A percentile compares a stretch with the other conserved stretches of the same genome.
Conservation (phyloP, 2,113 vertebrate genomes). For the Corythaeola cristata region DNA sequence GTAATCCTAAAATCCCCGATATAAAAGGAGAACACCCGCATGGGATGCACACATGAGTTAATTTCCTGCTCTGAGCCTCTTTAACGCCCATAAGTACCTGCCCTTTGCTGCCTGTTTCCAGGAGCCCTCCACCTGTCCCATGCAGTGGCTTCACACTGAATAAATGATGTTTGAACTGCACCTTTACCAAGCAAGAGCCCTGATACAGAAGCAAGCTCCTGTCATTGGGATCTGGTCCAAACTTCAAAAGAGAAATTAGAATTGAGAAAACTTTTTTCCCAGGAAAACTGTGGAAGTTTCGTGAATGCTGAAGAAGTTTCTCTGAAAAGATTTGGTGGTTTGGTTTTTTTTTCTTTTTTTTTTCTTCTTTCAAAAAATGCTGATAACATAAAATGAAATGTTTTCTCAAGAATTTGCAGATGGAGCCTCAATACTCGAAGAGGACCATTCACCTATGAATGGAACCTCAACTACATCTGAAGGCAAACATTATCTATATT, state of each 20-base stretch:
- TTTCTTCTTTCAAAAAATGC: not conserved
- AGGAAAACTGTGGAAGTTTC: not conserved
- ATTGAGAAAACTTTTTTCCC: not conserved
- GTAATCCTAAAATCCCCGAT: not conserved
- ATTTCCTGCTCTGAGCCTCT: not conserved
- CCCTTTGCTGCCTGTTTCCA: not conserved
- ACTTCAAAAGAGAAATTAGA: not conserved
- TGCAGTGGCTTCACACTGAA: not conserved
- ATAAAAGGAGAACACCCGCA: not conserved
- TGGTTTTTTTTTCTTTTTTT: not conserved
- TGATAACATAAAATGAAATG: not conserved
- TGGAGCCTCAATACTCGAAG: not conserved
- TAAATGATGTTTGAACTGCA: not conserved
- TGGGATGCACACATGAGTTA: not conserved
- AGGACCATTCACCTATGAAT: not conserved
- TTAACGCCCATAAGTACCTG: rapidly evolving
- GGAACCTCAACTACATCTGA: not conserved
- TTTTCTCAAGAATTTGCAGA: not conserved
- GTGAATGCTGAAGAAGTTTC: not conserved
- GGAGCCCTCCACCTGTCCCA: not conserved
- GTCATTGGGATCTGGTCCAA: not conserved
- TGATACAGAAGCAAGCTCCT: not conserved
- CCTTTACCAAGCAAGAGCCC: not conserved
- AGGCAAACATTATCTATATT: not conserved
- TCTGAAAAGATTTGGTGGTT: not conserved